Evolutionary conservation across 2,888 invertebrate species (phyloP).

Genomic region (Linyphia triangularis): DNA sequence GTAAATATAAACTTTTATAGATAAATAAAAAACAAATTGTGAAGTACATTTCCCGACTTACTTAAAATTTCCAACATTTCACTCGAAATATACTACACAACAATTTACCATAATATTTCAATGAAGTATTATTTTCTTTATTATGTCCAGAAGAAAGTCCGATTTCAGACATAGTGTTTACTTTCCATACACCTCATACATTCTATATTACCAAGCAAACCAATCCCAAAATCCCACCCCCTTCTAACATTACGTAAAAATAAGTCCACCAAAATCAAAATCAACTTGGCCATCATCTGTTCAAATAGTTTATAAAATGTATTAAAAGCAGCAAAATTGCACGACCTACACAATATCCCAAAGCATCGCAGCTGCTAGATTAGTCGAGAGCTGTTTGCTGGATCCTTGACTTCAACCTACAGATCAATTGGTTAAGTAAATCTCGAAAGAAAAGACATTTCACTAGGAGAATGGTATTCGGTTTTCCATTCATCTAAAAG

Average conservation of each 20-base stretch:
- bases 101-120: too few species aligned
- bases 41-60: too few species aligned
- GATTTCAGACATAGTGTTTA: neutral
- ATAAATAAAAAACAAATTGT: too few species aligned
- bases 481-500: constrained; percentile 28
- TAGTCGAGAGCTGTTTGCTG: constrained; percentile 47
- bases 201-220: neutral
- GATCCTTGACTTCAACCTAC: constrained; percentile 36
- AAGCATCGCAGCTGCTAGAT: constrained; percentile 40
- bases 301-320: constrained; percentile 68
- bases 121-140: too few species aligned
- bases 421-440: constrained; percentile 43
- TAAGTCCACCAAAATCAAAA: neutral
- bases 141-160: too few species aligned
- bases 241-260: neutral
- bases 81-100: too few species aligned
- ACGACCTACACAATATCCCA: constrained; percentile 5
- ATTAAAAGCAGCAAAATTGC: constrained; percentile 35
- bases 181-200: neutral
- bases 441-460: neutral
- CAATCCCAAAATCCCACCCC: neutral
- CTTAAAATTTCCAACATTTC: too few species aligned
- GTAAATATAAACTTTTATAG: too few species aligned
- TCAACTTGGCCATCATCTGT: constrained; percentile 33
- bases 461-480: constrained; percentile 1